phyloP scores from a whole-genome alignment of 37 sponge, comb jelly and placozoan species.

The Cliona cf. orientalis region DNA sequence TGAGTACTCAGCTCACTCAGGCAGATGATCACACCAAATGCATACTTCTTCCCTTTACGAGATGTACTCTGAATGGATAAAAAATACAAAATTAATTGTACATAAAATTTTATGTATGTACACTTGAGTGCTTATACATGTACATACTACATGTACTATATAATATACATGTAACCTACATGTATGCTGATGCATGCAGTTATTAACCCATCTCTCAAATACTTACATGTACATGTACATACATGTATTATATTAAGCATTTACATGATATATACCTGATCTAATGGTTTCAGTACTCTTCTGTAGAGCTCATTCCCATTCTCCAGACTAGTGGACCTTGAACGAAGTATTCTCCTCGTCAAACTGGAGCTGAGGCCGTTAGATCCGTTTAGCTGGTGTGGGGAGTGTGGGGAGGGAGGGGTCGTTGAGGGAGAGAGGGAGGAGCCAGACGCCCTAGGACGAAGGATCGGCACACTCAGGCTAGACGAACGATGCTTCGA shows the following conservation, averaged over 20 bases:
- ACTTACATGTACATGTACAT: constrained; percentile 19
- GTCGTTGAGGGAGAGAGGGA: constrained; percentile 19
- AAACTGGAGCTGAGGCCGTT: constrained; percentile 27
- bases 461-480: constrained; percentile 23
- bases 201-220: neutral
- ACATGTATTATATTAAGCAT: neutral
- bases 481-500: constrained; percentile 2
- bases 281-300: constrained; percentile 46
- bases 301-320: constrained; percentile 41
- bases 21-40: constrained; percentile 48
- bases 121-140: too few species aligned
- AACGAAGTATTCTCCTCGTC: constrained; percentile 39
- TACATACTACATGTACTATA: too few species aligned
- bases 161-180: constrained; percentile 3
- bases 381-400: neutral
- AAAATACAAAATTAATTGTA: too few species aligned
- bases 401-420: constrained; percentile 26
- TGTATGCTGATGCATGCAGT: neutral
- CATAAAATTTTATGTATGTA: too few species aligned
- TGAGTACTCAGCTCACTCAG: constrained; percentile 46
- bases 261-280: constrained; percentile 16
- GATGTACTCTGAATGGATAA: too few species aligned
- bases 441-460: neutral
- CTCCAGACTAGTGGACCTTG: constrained; percentile 61
- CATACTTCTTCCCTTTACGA: constrained; percentile 52